Evolutionary conservation across 2,888 invertebrate genomes (phyloP), one percentile per base, ranked within the genome.

Genomic region (Callyntrura sp.): DNA sequence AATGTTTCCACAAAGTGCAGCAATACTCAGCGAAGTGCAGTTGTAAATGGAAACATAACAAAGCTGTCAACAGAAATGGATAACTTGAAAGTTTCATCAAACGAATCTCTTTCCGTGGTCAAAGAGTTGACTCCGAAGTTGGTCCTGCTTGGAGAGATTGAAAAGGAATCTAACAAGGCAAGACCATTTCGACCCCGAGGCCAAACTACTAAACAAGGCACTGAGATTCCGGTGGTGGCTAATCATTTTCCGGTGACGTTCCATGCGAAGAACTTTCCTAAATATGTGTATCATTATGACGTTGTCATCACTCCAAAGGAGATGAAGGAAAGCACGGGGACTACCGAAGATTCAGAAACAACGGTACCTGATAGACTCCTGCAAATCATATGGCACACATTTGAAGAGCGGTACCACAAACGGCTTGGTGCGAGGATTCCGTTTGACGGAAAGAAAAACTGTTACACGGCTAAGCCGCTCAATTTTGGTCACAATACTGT

Each of bases 381-480:
- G 0, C 85, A 84, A 11, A 11, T 55, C 0, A 78, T 90, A 17
- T 90, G 87, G 90, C 12, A 23, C 6, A 57, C 48, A 20, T 91
- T 87, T 17, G 85, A 91, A 43, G 25, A 76, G 3, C 14, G 4
- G 11, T 85, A 43, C 23, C n/a, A 23, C 11, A 17, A 6, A 4
- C 28, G 25, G 4, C 25, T 85, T 8, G 82, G 83, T 12, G 87
- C 81, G 0, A 68, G 76, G 11, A 88, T 88, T 79, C 87, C 91
- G 0, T 90, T 91, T 51, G 91, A 91, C 23, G 90, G 90, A 0
- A 90, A 88, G 70, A 90, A 85, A 45, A 90, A 87, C 23, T 79
- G 84, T 14, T 91, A 87, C 55, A 35, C 87, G 0, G 79, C 83
- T 0, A 73, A 78, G 65, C 76, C n/a, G 4, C 20, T 91, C 0